phyloP scores from a whole-genome alignment of 2,888 invertebrate species.

The Neoitamus cyanurus region DNA sequence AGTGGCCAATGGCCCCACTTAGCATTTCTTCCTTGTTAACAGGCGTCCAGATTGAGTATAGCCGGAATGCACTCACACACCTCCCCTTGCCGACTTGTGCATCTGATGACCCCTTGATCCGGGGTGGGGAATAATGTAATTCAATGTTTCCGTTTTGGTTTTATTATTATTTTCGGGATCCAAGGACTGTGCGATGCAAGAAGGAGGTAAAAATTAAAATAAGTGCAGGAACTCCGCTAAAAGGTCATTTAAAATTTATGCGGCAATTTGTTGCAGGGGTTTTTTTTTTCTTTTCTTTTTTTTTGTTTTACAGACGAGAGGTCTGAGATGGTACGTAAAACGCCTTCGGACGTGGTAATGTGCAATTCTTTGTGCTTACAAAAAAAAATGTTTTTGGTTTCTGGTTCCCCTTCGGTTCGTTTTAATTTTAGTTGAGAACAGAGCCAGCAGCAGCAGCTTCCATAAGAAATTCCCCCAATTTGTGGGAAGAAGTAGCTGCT shows the following conservation, averaged over 20 bases:
- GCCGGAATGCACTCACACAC: too few species aligned
- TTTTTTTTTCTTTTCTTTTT: too few species aligned
- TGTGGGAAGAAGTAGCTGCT: background rate
- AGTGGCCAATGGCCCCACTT: too few species aligned
- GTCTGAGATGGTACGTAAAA: background rate
- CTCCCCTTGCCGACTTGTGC: too few species aligned
- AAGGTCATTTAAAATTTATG: constrained; percentile 13
- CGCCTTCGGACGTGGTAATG: too few species aligned
- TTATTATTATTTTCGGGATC: background rate
- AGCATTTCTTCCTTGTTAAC: too few species aligned
- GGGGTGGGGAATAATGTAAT: too few species aligned
- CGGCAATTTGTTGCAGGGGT: background rate
- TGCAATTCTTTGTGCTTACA: too few species aligned
- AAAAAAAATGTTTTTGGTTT: background rate
- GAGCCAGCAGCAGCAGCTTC: background rate
- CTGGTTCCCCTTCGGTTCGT: background rate
- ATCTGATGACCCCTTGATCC: too few species aligned
- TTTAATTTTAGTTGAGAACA: background rate
- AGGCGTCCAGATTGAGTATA: too few species aligned
- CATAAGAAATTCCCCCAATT: background rate
- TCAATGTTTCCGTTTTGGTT: background rate
- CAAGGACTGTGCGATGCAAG: background rate
- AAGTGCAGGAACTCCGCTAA: background rate
- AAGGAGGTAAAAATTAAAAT: background rate
- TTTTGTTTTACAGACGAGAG: background rate